phyloP scores from a whole-genome alignment of 2,113 vertebrate species.

The Catagonus wagneri region DNA sequence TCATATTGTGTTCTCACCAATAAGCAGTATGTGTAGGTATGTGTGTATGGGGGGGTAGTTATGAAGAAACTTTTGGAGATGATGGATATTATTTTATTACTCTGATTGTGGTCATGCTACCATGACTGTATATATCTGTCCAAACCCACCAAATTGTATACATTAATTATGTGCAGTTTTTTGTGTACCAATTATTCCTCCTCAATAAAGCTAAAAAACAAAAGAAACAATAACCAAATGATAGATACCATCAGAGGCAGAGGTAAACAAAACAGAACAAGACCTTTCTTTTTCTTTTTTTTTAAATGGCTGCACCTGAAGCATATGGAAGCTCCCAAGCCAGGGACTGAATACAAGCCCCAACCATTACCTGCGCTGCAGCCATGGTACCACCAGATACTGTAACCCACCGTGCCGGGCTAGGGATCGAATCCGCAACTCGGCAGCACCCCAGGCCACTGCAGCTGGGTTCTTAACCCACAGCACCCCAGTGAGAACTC shows the following conservation, averaged over 20 bases:
- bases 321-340: too few species aligned
- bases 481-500: too few species aligned
- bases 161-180: neutral
- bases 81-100: neutral
- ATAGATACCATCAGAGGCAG: neutral
- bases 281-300: too few species aligned
- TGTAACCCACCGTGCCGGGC: too few species aligned
- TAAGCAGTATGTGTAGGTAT: too few species aligned
- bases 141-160: neutral
- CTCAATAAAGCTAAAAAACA: neutral
- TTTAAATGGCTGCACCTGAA: too few species aligned
- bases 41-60: fast-evolving
- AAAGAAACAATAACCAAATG: neutral
- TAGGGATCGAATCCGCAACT: too few species aligned
- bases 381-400: too few species aligned
- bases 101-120: neutral
- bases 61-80: neutral
- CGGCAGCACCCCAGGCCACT: too few species aligned
- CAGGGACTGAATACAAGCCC: too few species aligned
- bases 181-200: neutral
- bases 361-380: too few species aligned
- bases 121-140: neutral
- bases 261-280: neutral
- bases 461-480: too few species aligned
- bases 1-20: neutral